Evolutionary conservation across 2,888 invertebrate genomes (phyloP).

Genomic region (Julus scanicus): DNA sequence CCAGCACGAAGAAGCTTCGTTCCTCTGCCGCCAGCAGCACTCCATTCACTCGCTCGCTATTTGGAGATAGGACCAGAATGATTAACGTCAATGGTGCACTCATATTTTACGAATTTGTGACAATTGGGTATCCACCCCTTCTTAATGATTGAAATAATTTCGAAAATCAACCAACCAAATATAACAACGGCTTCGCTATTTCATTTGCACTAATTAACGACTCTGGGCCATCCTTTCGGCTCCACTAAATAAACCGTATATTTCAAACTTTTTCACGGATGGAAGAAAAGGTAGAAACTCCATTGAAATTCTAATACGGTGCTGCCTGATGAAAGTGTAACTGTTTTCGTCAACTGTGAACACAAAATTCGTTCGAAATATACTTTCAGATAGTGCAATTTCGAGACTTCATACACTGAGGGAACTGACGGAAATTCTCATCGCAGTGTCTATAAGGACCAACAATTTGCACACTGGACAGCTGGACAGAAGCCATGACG

Average conservation of each 20-base stretch:
- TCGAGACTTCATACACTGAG: background rate
- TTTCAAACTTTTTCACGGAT: conserved; percentile 36
- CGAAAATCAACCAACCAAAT: conserved; percentile 31
- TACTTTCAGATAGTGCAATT: background rate
- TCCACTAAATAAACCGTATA: conserved; percentile 28
- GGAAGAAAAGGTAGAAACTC: background rate
- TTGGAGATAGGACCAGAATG: conserved; percentile 37
- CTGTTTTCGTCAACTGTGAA: background rate
- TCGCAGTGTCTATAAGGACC: background rate
- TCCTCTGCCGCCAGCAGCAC: conserved; percentile 24
- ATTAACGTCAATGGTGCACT: conserved; percentile 41
- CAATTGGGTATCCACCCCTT: conserved; percentile 39
- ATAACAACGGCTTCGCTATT: conserved; percentile 4
- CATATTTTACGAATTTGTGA: conserved; percentile 45
- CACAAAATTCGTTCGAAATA: background rate
- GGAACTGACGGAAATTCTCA: background rate
- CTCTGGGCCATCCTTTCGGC: background rate
- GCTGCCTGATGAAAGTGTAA: background rate
- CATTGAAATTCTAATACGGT: background rate
- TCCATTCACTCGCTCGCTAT: background rate
- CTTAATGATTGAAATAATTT: conserved; percentile 47
- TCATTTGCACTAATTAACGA: conserved; percentile 18
- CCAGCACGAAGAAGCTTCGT: conserved; percentile 7
- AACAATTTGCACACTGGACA: background rate
- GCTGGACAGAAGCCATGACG: conserved; percentile 32